phyloP scores from a whole-genome alignment of 2,888 invertebrate species.

The Drosophila limbata region DNA sequence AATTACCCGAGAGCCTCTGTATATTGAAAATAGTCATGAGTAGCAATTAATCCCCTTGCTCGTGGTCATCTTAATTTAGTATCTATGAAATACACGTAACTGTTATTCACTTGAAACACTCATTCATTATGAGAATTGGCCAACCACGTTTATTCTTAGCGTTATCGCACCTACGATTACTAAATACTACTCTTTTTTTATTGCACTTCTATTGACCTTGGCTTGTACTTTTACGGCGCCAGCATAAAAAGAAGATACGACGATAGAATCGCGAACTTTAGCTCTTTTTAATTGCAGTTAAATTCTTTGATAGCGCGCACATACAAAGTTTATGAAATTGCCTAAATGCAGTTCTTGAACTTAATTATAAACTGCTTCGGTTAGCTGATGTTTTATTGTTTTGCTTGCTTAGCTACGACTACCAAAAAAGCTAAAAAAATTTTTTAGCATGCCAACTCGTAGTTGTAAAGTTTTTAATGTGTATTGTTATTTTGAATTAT shows the following conservation, averaged over 20 bases:
- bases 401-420: conserved; percentile 29
- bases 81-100: conserved; percentile 1
- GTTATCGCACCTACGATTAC: conserved; percentile 25
- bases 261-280: conserved; percentile 22
- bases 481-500: conserved; percentile 44
- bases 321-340: conserved; percentile 14
- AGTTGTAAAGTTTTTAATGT: conserved; percentile 42
- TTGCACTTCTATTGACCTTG: conserved; percentile 48
- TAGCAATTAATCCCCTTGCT: not conserved
- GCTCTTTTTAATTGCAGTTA: conserved; percentile 28
- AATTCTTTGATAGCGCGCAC: conserved; percentile 24
- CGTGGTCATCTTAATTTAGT: conserved; percentile 3
- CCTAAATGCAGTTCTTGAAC: conserved; percentile 15
- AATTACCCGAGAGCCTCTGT: too few species aligned
- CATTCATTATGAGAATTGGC: conserved; percentile 11
- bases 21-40: not conserved
- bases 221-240: conserved; percentile 27
- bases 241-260: conserved; percentile 22
- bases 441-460: conserved; percentile 56
- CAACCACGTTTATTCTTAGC: conserved; percentile 14
- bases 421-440: not conserved
- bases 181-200: conserved; percentile 30
- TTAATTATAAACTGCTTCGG: not conserved
- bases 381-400: not conserved
- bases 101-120: conserved; percentile 10